Evolutionary conservation across 1,140 invertebrate genomes (phyloP).

Genomic region (Watersipora subatra): DNA sequence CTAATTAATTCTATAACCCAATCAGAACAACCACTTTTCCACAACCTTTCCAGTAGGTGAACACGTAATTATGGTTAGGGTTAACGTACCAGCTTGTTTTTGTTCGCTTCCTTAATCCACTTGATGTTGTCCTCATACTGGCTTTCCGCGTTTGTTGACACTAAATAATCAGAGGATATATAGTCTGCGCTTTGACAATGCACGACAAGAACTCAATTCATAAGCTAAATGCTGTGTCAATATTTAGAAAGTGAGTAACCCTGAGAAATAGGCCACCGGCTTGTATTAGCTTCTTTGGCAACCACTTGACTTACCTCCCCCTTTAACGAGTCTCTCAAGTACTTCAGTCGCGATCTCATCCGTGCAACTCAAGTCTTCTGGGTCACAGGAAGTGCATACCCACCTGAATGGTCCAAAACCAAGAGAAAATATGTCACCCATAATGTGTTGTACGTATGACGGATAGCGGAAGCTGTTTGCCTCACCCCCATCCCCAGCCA

Average conservation of each 20-base stretch:
- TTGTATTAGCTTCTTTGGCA: too few species aligned
- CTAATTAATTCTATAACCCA: too few species aligned
- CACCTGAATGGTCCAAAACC: conserved; percentile 61
- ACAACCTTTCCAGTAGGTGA: too few species aligned
- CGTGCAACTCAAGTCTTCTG: conserved; percentile 46
- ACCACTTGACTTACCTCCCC: conserved; percentile 34
- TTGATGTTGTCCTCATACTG: conserved; percentile 52
- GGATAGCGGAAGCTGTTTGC: conserved; percentile 50
- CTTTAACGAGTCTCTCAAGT: conserved; percentile 41
- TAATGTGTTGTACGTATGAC: conserved; percentile 58
- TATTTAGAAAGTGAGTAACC: too few species aligned
- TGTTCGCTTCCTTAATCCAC: conserved; percentile 51
- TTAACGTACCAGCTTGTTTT: conserved; percentile 47
- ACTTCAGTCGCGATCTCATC: conserved; percentile 48
- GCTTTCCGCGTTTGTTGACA: conserved; percentile 37
- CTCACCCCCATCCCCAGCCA: conserved; percentile 30
- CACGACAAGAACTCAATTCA: too few species aligned
- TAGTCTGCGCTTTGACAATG: too few species aligned
- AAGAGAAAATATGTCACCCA: conserved; percentile 59
- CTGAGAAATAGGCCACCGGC: too few species aligned
- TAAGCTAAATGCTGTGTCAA: too few species aligned
- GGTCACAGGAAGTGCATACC: conserved; percentile 51
- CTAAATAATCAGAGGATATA: too few species aligned
- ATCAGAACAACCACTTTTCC: too few species aligned
- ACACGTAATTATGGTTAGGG: too few species aligned